Base-by-base conservation (phyloP, 2,113 vertebrate species). In the Prunella fulvescens region DNA sequence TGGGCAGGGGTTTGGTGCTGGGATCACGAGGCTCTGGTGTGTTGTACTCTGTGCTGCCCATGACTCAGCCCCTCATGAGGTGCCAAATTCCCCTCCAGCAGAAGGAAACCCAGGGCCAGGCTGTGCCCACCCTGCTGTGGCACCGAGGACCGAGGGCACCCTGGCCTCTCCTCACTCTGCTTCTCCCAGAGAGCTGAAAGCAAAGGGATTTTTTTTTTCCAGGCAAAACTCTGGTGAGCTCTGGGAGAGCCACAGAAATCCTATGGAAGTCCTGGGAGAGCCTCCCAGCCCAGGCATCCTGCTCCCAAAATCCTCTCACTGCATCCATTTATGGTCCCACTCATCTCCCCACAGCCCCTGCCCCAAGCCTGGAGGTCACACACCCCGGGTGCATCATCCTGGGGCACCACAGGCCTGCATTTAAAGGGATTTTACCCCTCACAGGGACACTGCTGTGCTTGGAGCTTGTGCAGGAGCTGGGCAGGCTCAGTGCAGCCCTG, bases 361-460 rank as follows among this genome's bases (percentile, higher is more conserved):
- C 40, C 12, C 14, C 37, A 1, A 5, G 12, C 4, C 9, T 33
- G 67, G 35, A 5, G 22, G 3, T 11, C 7, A 11, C 5, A 25
- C 0, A 7, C 44, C 45, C 1, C 3, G 54, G 58, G 4, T 12
- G 0, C 6, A 4, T 8, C 65, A 60, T 2, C 56, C 66, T 10
- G 25, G 17, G 17, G 2, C n/a, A 26, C 57, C 48, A 22, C 1
- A 6, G 19, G 3, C 70, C 61, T 11, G 47, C 18, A 1, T 12
- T 15, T 1, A 0, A 37, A 65, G 35, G 20, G 11, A 0, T 28
- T 40, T 19, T 3, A 15, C 14, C 26, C 37, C 56, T 6, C 44
- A 2, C 2, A 7, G 67, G 65, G 73, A 8, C 24, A 1, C 0
- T 12, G 35, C 7, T 11, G 16, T 4, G 61, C 31, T 5, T 45